These are phyloP conservation scores for Aplysia californica DNA, from an alignment of 1,140 invertebrate genomes.

Conservation along the genomic window DNA sequence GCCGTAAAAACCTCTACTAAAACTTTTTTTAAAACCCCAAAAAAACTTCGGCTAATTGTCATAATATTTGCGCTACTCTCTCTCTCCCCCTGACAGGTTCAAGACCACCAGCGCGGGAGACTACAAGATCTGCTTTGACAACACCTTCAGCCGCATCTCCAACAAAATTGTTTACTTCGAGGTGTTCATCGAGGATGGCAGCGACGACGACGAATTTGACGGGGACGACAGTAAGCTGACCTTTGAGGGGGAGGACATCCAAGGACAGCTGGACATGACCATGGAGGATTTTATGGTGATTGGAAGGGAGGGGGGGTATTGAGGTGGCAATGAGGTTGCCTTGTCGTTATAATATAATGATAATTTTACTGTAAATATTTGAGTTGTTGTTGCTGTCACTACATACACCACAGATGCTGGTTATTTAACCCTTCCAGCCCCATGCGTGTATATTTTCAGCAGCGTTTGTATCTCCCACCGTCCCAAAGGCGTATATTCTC, in stretches of 20 bases:
- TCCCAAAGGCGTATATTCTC: too few relatives aligned
- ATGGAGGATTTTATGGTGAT: conserved; percentile 75
- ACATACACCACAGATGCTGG: not conserved
- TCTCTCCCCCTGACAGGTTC: conserved; percentile 47
- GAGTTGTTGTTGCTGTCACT: not conserved
- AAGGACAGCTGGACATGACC: conserved; percentile 72
- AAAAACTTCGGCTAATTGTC: not conserved
- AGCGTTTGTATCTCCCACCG: too few relatives aligned
- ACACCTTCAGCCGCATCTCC: conserved; percentile 82
- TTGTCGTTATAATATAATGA: too few relatives aligned
- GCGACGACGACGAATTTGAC: conserved; percentile 72
- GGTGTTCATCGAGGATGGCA: conserved; percentile 76
- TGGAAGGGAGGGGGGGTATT: too few relatives aligned
- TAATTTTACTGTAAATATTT: too few relatives aligned
- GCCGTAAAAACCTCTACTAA: too few relatives aligned
- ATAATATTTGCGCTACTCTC: not conserved
- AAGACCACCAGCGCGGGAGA: conserved; percentile 73
- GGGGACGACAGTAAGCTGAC: conserved; percentile 74
- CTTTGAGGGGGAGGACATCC: conserved; percentile 73
- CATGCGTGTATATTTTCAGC: too few relatives aligned
- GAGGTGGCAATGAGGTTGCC: too few relatives aligned
- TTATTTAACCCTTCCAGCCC: too few relatives aligned
- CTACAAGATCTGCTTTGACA: conserved; percentile 86
- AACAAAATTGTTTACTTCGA: conserved; percentile 87
- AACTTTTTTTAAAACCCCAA: too few relatives aligned